Conservation (phyloP, 2,113 vertebrate species). For the Noturus placidus region DNA sequence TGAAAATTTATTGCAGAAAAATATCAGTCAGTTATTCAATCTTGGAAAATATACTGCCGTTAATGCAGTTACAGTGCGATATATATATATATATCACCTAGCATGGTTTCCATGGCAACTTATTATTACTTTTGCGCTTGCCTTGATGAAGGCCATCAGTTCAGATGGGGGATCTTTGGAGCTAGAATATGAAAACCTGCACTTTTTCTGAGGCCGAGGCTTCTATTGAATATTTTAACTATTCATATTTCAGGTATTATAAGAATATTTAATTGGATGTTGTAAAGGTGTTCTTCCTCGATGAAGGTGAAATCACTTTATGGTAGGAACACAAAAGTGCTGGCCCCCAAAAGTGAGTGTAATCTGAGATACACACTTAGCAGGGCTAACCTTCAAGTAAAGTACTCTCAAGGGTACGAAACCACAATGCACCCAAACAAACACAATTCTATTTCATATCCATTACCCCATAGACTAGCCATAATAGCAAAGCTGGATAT, state of each 20-base stretch:
- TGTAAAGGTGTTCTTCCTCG: background rate
- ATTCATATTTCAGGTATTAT: background rate
- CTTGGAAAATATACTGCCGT: conserved; percentile 39
- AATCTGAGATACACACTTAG: conserved; percentile 19
- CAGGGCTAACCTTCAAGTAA: background rate
- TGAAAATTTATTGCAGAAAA: conserved; percentile 51
- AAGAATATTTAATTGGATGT: background rate
- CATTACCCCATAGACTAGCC: conserved; percentile 18
- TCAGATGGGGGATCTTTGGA: conserved; percentile 32
- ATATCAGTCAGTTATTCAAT: conserved; percentile 42
- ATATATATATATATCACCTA: conserved; percentile 42
- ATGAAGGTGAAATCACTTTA: background rate
- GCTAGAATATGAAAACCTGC: conserved; percentile 21
- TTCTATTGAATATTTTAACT: background rate
- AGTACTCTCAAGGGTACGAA: background rate
- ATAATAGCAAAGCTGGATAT: conserved; percentile 35
- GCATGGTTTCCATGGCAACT: conserved; percentile 50
- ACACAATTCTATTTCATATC: background rate
- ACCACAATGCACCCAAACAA: conserved; percentile 17
- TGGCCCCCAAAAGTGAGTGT: background rate
- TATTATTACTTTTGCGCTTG: conserved; percentile 39
- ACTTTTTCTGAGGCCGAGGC: background rate
- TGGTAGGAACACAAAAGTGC: background rate
- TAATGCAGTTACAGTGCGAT: conserved; percentile 47
- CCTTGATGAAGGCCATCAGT: conserved; percentile 34